Evolutionary conservation across 2,797 vertebrate species (phyloP).

Genomic region (Typhlichthys eigenmanni): DNA sequence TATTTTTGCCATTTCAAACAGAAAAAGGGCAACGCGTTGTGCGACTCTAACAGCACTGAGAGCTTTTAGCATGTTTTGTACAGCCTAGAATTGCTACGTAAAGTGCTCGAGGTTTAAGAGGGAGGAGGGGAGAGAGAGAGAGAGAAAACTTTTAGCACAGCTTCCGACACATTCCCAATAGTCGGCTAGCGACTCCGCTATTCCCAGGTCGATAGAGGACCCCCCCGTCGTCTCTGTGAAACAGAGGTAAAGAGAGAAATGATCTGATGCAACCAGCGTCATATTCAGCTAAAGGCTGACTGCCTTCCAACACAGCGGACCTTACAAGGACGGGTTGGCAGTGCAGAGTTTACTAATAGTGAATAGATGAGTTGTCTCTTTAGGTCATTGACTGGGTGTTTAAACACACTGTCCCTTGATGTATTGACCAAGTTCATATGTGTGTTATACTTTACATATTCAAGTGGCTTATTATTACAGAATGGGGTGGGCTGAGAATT

Average conservation of each 20-base stretch:
- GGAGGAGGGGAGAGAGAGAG: conserved; percentile 16
- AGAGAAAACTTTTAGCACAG: not conserved
- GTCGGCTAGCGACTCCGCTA: conserved; percentile 48
- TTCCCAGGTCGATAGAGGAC: not conserved
- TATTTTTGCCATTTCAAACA: not conserved
- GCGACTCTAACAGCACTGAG: conserved; percentile 24
- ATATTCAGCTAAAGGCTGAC: conserved; percentile 35
- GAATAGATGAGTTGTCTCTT: conserved; percentile 15
- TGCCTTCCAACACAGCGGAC: conserved; percentile 34
- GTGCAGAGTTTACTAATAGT: conserved; percentile 25
- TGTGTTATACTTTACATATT: conserved; percentile 27
- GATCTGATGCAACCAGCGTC: conserved; percentile 19
- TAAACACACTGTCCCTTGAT: conserved; percentile 35
- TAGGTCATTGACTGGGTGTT: conserved; percentile 30
- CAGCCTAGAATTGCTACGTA: not conserved
- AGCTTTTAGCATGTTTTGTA: conserved; percentile 16
- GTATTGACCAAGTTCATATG: conserved; percentile 30
- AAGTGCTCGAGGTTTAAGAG: conserved; percentile 18
- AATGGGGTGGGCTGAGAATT: conserved; percentile 23
- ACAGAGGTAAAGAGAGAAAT: conserved; percentile 35
- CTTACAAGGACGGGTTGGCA: conserved; percentile 25
- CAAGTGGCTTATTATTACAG: conserved; percentile 39
- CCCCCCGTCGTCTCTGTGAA: conserved; percentile 18
- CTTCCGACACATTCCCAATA: conserved; percentile 18
- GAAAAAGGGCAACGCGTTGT: conserved; percentile 5